Base-by-base conservation (phyloP, 2,888 invertebrate species). In the Mesopsocus fuscifrons region DNA sequence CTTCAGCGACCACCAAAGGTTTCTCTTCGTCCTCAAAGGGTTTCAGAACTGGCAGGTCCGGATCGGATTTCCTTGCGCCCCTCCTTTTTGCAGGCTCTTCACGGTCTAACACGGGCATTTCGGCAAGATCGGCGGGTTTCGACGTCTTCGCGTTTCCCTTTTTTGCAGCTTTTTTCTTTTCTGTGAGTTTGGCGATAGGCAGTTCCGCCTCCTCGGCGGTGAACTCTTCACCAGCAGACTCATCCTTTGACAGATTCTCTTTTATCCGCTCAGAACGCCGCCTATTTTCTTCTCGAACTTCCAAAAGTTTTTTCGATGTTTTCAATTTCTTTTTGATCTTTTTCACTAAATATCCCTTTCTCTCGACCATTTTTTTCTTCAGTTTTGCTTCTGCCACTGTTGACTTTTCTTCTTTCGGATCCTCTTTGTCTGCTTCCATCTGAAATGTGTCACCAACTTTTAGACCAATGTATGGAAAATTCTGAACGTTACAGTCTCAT, bases 41-140 rank as follows among this genome's bases (percentile, higher is more conserved):
- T 21, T 20, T 38, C n/a, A 38, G 21, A 15, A 38, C 20, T 13
- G 38, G 38, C n/a, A 38, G 13, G 4, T 38, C 38, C 38, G 16
- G 3, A 13, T 38, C 17, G 20, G 17, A 20, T 18, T 18, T 20
- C 5, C 38, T 13, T 9, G 4, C 21, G 4, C 13, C 5, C 11
- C 5, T 18, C 20, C 20, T 21, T 15, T 17, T 11, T 4, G 20
- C 3, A 5, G 38, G 20, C 20, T 38, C 38, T 11, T 15, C 38
- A 6, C 20, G 15, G n/a, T 38, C 38, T 5, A 38, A 18, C n/a
- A 38, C 21, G 4, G 38, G 38, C 38, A 38, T 38, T 38, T 38
- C 38, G 18, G 16, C 13, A 13, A 38, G 11, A 6, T 38, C 38
- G 38, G 21, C 20, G 6, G 20, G 38, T 18, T 18, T 38, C 20